phyloP scores from a whole-genome alignment of 2,888 invertebrate genomes.

The Diogma glabrata region DNA sequence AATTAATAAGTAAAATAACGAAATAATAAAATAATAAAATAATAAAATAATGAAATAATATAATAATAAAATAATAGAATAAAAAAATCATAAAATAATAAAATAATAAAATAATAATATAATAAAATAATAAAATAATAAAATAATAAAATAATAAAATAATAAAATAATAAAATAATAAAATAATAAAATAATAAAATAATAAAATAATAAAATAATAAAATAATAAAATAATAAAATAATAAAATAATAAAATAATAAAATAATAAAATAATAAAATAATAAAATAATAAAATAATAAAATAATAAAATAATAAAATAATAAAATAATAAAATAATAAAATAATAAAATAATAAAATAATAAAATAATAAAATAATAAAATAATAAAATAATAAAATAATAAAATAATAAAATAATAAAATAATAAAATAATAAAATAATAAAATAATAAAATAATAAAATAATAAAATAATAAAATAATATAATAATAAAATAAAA shows the following conservation, averaged over 20 bases:
- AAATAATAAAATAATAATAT: not conserved
- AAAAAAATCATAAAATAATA: not conserved
- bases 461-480: not conserved
- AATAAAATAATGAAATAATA: not conserved
- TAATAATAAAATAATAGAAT: not conserved
- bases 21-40: not conserved
- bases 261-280: not conserved
- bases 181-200: not conserved
- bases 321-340: not conserved
- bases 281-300: not conserved
- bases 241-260: not conserved
- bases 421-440: not conserved
- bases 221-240: not conserved
- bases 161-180: not conserved
- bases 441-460: not conserved
- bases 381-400: not conserved
- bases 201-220: not conserved
- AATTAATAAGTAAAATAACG: not conserved
- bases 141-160: not conserved
- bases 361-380: not conserved
- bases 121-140: not conserved
- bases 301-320: not conserved
- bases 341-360: not conserved
- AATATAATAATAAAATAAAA: not conserved
- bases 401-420: not conserved